Evolutionary conservation across 2,797 vertebrate species (phyloP).

Genomic region (Lateolabrax maculatus): DNA sequence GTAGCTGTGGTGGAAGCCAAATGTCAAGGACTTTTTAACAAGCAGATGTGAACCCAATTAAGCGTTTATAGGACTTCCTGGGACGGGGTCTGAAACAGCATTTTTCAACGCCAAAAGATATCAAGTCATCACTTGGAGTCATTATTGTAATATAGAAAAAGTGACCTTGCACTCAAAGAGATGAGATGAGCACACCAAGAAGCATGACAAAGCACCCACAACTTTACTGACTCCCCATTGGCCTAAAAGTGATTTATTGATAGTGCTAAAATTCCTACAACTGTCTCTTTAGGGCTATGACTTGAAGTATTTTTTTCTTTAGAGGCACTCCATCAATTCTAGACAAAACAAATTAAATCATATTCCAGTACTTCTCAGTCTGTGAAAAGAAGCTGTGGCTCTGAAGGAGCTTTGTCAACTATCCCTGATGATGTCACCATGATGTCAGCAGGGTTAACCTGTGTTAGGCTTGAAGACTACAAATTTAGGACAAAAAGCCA

Average conservation of each 20-base stretch:
- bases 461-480: not conserved
- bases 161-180: conserved; percentile 47
- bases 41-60: conserved; percentile 68
- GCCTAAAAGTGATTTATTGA: not conserved
- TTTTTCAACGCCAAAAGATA: conserved; percentile 57
- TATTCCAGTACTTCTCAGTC: not conserved
- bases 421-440: not conserved
- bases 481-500: not conserved
- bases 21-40: conserved; percentile 70
- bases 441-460: not conserved
- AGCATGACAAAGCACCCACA: conserved; percentile 5
- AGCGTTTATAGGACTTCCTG: conserved; percentile 52
- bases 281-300: not conserved
- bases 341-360: not conserved
- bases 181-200: conserved; percentile 32
- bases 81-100: conserved; percentile 44
- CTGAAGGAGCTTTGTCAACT: not conserved
- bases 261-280: not conserved
- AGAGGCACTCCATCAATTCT: not conserved
- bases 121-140: conserved; percentile 52
- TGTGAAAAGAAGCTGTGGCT: not conserved
- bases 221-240: conserved; percentile 22
- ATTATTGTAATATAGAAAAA: conserved; percentile 36
- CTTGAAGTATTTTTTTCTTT: not conserved
- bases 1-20: conserved; percentile 44